Evolutionary conservation across 92 coral and sea anemone species (phyloP).

Genomic region (Zoanthus solanderi): DNA sequence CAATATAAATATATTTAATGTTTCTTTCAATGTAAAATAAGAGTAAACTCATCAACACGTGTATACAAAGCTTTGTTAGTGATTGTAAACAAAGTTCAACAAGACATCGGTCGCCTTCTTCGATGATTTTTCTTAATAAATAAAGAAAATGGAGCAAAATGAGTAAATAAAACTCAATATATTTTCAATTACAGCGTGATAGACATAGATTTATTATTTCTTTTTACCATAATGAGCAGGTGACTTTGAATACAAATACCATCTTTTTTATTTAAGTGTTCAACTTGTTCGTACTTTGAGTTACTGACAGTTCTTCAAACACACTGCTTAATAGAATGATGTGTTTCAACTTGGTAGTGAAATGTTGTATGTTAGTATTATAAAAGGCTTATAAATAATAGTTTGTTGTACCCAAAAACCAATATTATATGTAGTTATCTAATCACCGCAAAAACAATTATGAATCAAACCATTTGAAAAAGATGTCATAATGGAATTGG

Average conservation of each 20-base stretch:
- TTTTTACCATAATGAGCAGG: not conserved
- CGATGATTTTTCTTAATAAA: not conserved
- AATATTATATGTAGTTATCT: not conserved
- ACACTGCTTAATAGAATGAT: not conserved
- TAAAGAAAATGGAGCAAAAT: not conserved
- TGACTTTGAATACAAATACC: not conserved
- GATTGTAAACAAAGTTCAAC: not conserved
- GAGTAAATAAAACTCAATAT: not conserved
- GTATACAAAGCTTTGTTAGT: no score
- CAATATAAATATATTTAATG: no score
- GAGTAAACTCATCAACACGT: no score
- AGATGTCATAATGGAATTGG: slow-evolving; percentile 16
- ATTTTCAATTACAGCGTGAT: not conserved
- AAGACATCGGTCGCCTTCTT: not conserved
- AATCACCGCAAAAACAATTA: not conserved
- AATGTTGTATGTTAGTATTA: not conserved
- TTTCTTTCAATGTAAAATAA: no score
- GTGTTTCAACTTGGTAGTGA: not conserved
- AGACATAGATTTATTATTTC: not conserved
- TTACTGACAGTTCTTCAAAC: not conserved
- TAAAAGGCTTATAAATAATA: not conserved
- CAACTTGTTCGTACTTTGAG: slow-evolving; percentile 1
- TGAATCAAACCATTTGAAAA: not conserved
- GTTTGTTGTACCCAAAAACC: not conserved
- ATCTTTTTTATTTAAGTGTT: not conserved